These are phyloP conservation scores for Rafetus swinhoei DNA, from an alignment of 2,113 vertebrate genomes.

Conservation along the genomic window DNA sequence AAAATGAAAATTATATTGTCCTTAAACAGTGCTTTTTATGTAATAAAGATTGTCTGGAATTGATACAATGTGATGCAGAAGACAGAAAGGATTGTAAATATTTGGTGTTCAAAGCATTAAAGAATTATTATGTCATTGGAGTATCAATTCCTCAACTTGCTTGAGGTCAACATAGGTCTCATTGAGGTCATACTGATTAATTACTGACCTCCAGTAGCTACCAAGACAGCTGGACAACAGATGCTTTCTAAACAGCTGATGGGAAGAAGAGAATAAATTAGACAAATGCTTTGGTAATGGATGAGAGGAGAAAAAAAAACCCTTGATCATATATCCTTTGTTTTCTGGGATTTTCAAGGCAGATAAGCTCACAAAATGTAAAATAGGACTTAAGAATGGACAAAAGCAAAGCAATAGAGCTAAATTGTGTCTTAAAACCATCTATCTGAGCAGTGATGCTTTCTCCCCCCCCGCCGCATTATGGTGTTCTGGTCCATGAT, in stretches of 20 bases:
- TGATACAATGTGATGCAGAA: not conserved
- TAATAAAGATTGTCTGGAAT: not conserved
- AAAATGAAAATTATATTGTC: not conserved
- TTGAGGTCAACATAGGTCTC: slow-evolving; percentile 46
- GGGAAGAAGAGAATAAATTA: slow-evolving; percentile 42
- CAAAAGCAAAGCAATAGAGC: not conserved
- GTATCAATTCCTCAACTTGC: slow-evolving; percentile 38
- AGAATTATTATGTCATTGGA: not conserved
- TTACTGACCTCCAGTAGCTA: slow-evolving; percentile 38
- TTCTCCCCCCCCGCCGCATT: not conserved
- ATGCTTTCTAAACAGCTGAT: slow-evolving; percentile 41
- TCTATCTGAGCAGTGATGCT: not conserved
- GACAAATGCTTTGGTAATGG: slow-evolving; percentile 14
- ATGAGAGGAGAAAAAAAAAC: slow-evolving; percentile 9
- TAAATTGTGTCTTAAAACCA: not conserved
- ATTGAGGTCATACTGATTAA: slow-evolving; percentile 60
- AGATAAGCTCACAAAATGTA: not conserved
- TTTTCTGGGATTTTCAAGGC: not conserved
- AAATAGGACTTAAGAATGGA: not conserved
- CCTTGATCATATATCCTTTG: not conserved
- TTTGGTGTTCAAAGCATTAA: slow-evolving; percentile 37
- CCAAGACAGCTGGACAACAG: slow-evolving; percentile 59
- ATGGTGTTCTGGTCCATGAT: not conserved
- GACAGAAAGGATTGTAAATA: slow-evolving; percentile 12
- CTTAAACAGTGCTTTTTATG: not conserved